Evolutionary conservation across 2,888 invertebrate species (phyloP).

Genomic region (Rhimphoctona megacephalus): DNA sequence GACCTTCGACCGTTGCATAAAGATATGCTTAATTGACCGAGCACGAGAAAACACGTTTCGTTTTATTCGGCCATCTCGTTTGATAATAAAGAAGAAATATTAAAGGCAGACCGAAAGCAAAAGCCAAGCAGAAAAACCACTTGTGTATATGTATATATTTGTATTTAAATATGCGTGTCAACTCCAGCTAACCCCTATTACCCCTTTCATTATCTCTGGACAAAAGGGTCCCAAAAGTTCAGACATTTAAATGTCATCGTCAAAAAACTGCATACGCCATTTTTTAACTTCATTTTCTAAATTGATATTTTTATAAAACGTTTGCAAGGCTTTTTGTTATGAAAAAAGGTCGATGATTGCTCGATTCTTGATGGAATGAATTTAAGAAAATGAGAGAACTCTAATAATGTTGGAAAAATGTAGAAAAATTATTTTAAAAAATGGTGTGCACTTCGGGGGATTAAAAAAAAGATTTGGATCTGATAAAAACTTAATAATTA

Average conservation of each 20-base stretch:
- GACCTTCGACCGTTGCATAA: slow-evolving; percentile 84
- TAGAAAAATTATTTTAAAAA: too few species aligned
- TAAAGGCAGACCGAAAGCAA: slow-evolving; percentile 40
- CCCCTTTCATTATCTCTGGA: slow-evolving; percentile 28
- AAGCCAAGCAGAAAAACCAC: slow-evolving; percentile 63
- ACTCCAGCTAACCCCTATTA: slow-evolving; percentile 15
- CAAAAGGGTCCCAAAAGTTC: slow-evolving; percentile 12
- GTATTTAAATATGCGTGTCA: background rate
- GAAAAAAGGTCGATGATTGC: background rate
- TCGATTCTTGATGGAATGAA: too few species aligned
- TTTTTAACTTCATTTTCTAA: background rate
- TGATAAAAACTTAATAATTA: too few species aligned
- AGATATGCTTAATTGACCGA: slow-evolving; percentile 83
- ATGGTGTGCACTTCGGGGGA: too few species aligned
- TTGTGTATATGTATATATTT: slow-evolving; percentile 3
- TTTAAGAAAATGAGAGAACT: too few species aligned
- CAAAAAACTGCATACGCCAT: background rate
- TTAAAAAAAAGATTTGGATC: too few species aligned
- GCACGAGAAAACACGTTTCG: slow-evolving; percentile 81
- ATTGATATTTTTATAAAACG: background rate
- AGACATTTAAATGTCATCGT: background rate
- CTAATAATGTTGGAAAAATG: too few species aligned
- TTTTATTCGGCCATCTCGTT: slow-evolving; percentile 60
- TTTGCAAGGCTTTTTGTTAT: background rate
- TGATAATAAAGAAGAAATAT: slow-evolving; percentile 23